phyloP scores from a whole-genome alignment of 2,797 vertebrate genomes.

The Eospalax fontanierii region DNA sequence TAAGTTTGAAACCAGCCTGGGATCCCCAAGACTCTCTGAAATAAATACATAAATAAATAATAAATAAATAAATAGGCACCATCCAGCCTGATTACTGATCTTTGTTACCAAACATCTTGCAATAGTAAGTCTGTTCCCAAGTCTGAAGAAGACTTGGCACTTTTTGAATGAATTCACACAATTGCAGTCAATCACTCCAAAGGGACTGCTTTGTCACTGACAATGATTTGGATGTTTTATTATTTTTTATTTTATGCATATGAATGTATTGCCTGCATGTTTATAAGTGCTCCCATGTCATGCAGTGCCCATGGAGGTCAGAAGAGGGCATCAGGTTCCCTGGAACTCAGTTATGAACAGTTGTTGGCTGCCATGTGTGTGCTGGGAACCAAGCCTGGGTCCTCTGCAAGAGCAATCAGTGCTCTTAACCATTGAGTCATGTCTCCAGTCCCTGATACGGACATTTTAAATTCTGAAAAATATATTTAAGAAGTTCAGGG shows the following conservation, averaged over 20 bases:
- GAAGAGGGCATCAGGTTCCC: too few relatives aligned
- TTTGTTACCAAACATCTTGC: slow-evolving; percentile 9
- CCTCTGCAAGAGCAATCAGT: too few relatives aligned
- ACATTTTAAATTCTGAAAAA: slow-evolving; percentile 2
- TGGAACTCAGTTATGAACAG: too few relatives aligned
- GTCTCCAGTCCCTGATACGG: not conserved
- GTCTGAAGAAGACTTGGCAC: not conserved
- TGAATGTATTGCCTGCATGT: too few relatives aligned
- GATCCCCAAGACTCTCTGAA: slow-evolving; percentile 50
- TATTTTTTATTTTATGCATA: too few relatives aligned
- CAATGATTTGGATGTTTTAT: not conserved
- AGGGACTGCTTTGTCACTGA: not conserved
- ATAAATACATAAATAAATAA: not conserved
- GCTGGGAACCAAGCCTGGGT: too few relatives aligned
- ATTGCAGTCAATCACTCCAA: slow-evolving; percentile 29
- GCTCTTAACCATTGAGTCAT: too few relatives aligned
- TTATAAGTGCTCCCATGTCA: too few relatives aligned
- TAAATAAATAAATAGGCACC: not conserved
- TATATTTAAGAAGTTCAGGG: not conserved
- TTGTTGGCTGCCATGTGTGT: too few relatives aligned
- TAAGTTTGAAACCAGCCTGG: too few relatives aligned
- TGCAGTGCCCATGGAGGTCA: too few relatives aligned
- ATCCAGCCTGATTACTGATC: not conserved
- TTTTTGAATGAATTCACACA: slow-evolving; percentile 28
- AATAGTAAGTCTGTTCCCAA: not conserved